A percentile compares a stretch with the other conserved stretches of the same genome.
phyloP scores from a whole-genome alignment of 2,888 invertebrate species.

The Lasioglossum leucozonium region DNA sequence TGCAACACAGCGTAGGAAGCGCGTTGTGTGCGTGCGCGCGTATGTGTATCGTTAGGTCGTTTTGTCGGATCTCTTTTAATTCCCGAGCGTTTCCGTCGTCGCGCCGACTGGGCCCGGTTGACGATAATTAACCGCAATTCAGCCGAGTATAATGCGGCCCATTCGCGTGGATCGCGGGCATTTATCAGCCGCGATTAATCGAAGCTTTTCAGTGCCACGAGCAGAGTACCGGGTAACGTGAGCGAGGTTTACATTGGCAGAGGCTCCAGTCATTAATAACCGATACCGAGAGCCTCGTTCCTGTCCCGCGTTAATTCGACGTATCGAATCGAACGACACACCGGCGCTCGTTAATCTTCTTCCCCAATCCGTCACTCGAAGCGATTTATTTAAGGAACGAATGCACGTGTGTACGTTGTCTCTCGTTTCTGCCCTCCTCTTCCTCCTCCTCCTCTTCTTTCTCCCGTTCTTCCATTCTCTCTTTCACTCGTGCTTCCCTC shows the following conservation, averaged over 20 bases:
- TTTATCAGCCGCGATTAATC: slow-evolving; percentile 61
- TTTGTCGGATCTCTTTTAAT: slow-evolving; percentile 12
- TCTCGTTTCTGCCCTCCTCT: slow-evolving; percentile 15
- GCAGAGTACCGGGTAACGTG: slow-evolving; percentile 42
- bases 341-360: slow-evolving; percentile 75
- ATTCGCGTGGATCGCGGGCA: slow-evolving; percentile 47
- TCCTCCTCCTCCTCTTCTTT: slow-evolving; percentile 13
- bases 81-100: slow-evolving; percentile 1
- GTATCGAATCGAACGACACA: slow-evolving; percentile 81
- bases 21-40: neutral
- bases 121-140: slow-evolving; percentile 59
- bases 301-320: slow-evolving; percentile 76
- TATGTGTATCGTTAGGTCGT: neutral
- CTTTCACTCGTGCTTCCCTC: slow-evolving; percentile 3
- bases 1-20: neutral
- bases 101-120: slow-evolving; percentile 10
- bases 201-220: slow-evolving; percentile 56
- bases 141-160: slow-evolving; percentile 33
- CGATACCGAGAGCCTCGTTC: slow-evolving; percentile 70
- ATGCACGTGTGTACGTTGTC: slow-evolving; percentile 30
- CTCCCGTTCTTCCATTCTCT: neutral
- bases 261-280: slow-evolving; percentile 76
- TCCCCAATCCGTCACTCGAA: slow-evolving; percentile 66
- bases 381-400: slow-evolving; percentile 71
- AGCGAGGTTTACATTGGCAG: slow-evolving; percentile 65